Evolutionary conservation across 2,888 invertebrate species (phyloP).

Genomic region (Zhuqinia jingwanae): DNA sequence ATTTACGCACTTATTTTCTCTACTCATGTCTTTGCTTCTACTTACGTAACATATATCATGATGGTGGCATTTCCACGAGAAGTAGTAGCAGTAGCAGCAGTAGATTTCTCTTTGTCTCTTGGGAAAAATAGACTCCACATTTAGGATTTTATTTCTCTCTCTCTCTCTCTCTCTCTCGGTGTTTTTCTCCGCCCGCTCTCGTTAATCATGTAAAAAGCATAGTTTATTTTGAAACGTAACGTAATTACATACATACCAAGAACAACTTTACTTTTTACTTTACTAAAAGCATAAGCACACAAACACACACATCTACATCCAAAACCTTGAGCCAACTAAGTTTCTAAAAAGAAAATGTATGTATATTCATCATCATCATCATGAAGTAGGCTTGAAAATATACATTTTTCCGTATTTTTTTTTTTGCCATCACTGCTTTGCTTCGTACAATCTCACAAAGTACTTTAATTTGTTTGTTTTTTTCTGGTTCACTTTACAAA

Average conservation of each 20-base stretch:
- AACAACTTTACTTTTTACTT: constrained; percentile 15
- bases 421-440: not conserved
- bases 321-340: constrained; percentile 17
- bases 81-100: not conserved
- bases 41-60: constrained; percentile 64
- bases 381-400: constrained; percentile 19
- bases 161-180: too few relatives aligned
- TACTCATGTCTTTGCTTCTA: constrained; percentile 1
- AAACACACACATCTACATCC: not conserved
- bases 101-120: constrained; percentile 51
- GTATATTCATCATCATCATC: not conserved
- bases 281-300: constrained; percentile 12
- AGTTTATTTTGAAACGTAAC: constrained; percentile 67
- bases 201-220: constrained; percentile 76
- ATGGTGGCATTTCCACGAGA: constrained; percentile 35
- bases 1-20: constrained; percentile 16
- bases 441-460: not conserved
- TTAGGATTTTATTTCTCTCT: constrained; percentile 53
- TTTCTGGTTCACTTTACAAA: not conserved
- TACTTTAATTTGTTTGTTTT: not conserved
- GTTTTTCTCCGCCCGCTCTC: constrained; percentile 65
- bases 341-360: constrained; percentile 34
- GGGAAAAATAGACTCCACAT: constrained; percentile 69
- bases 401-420: not conserved
- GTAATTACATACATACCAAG: not conserved